A percentile compares a stretch with the other conserved stretches of the same genome.
Conservation (phyloP, 2,888 invertebrate species). For the Agrenia bidenticulata region DNA sequence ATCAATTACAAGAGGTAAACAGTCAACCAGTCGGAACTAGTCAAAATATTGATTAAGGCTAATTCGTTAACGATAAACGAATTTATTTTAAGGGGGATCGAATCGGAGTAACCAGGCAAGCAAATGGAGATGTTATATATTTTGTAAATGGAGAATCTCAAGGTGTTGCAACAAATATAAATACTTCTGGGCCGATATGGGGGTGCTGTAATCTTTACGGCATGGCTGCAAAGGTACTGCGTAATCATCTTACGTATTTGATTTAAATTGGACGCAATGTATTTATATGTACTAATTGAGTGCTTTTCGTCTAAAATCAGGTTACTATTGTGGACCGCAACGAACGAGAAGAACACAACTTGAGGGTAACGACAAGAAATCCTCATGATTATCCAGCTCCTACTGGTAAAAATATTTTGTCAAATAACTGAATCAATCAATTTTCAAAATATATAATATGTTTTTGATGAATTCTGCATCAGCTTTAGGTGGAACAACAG, state of each 20-base stretch:
- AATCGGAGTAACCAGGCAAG: slow-evolving; percentile 85
- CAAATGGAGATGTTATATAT: slow-evolving; percentile 83
- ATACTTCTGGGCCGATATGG: slow-evolving; percentile 78
- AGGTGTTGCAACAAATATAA: slow-evolving; percentile 68
- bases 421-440: not conserved
- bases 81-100: slow-evolving; percentile 67
- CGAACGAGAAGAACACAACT: slow-evolving; percentile 73
- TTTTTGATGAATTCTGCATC: too few species aligned
- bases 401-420: not conserved
- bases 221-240: slow-evolving; percentile 77
- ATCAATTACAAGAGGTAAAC: slow-evolving; percentile 67
- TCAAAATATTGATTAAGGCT: not conserved
- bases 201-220: slow-evolving; percentile 94
- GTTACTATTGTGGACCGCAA: slow-evolving; percentile 83
- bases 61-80: not conserved
- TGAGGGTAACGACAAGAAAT: slow-evolving; percentile 57
- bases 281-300: not conserved
- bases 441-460: not conserved
- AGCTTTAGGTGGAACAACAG: not conserved
- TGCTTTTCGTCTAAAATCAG: slow-evolving; percentile 55
- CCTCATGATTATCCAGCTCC: slow-evolving; percentile 34
- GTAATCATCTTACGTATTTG: not conserved
- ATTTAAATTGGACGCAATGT: not conserved
- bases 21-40: not conserved
- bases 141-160: slow-evolving; percentile 91